Percentiles rank a stretch among this genome's conserved stretches.
These are phyloP conservation scores for Chymomyza procnemis DNA, from an alignment of 2,888 invertebrate species.

Conservation along the genomic window DNA sequence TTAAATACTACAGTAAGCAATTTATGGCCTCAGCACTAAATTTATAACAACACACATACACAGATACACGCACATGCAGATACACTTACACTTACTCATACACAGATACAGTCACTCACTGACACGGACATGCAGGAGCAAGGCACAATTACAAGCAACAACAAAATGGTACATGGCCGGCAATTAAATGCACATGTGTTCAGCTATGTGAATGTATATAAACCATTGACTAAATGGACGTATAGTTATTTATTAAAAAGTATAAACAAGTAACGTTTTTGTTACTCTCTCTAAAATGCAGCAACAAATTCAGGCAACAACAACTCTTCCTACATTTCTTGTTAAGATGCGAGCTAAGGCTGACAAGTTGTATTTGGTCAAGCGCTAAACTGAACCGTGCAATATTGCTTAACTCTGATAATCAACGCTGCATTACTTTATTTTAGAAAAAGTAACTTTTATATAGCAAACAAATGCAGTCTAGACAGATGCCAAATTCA, in stretches of 20 bases:
- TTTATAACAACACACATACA: conserved; percentile 28
- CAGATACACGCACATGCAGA: too few species aligned
- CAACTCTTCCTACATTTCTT: too few species aligned
- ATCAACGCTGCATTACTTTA: too few species aligned
- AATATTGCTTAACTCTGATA: too few species aligned
- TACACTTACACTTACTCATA: too few species aligned
- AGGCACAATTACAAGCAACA: conserved; percentile 27
- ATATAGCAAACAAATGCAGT: too few species aligned
- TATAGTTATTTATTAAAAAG: background rate
- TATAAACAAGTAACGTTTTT: background rate
- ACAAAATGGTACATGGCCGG: conserved; percentile 26
- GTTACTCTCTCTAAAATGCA: background rate
- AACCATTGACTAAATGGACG: background rate
- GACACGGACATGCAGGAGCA: conserved; percentile 15
- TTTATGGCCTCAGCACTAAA: conserved; percentile 39
- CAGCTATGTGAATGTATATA: background rate
- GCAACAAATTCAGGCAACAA: too few species aligned
- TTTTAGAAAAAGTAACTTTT: too few species aligned
- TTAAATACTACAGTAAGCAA: conserved; percentile 44
- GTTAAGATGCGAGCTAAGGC: too few species aligned
- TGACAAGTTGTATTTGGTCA: too few species aligned
- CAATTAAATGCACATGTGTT: conserved; percentile 52
- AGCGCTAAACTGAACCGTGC: too few species aligned
- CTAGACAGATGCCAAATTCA: too few species aligned
- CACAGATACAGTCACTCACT: conserved; percentile 15